phyloP scores from a whole-genome alignment of 2,113 vertebrate species.

The Nycticebus coucang region DNA sequence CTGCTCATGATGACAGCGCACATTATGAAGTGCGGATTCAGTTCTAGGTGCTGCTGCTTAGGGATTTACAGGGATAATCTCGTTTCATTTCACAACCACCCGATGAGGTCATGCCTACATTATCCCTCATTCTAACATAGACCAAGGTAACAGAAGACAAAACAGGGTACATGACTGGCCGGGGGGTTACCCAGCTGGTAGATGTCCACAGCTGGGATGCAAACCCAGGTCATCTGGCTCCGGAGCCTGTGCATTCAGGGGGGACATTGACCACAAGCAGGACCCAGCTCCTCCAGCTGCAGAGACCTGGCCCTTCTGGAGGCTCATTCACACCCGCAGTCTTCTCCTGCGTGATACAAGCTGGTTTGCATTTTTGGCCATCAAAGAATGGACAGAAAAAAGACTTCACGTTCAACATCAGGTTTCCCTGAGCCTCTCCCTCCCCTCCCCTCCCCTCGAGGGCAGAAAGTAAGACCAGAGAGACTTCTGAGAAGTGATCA shows the following conservation, averaged over 20 bases:
- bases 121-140: neutral
- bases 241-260: neutral
- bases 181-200: neutral
- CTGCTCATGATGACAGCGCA: neutral
- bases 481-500: neutral
- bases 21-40: neutral
- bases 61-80: neutral
- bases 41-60: neutral
- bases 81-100: neutral
- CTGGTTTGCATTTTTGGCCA: neutral
- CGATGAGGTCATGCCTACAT: neutral
- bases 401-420: neutral
- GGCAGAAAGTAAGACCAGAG: neutral
- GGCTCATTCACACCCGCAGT: accelerated
- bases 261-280: no score
- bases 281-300: accelerated
- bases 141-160: neutral
- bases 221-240: neutral
- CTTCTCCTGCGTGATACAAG: neutral
- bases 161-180: neutral
- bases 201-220: neutral
- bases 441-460: neutral
- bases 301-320: accelerated
- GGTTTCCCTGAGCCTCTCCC: neutral
- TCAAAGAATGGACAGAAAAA: neutral